phyloP scores from a whole-genome alignment of 2,797 vertebrate species.

The Distichodus sexfasciatus region DNA sequence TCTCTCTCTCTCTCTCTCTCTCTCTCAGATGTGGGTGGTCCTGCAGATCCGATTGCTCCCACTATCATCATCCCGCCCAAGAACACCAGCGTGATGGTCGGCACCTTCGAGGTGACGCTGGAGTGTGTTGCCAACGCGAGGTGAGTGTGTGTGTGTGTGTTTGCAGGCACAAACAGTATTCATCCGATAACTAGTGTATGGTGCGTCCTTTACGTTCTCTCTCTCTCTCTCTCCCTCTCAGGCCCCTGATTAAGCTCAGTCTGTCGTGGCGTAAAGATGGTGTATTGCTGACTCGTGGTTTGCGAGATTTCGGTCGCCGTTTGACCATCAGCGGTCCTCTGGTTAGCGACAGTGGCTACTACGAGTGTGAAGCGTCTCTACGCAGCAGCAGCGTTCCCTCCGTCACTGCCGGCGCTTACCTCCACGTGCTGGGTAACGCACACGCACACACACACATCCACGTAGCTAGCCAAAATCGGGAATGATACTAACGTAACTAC shows the following conservation, averaged over 20 bases:
- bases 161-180: slow-evolving; percentile 16
- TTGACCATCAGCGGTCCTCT: slow-evolving; percentile 85
- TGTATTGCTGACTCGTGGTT: slow-evolving; percentile 73
- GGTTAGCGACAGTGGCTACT: slow-evolving; percentile 84
- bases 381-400: slow-evolving; percentile 87
- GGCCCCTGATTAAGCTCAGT: slow-evolving; percentile 91
- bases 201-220: not conserved
- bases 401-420: slow-evolving; percentile 77
- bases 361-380: slow-evolving; percentile 89
- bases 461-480: too few relatives aligned
- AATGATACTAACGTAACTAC: too few relatives aligned
- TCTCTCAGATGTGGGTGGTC: slow-evolving; percentile 84
- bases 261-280: slow-evolving; percentile 92
- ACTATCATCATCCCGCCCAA: slow-evolving; percentile 89
- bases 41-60: slow-evolving; percentile 92
- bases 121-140: slow-evolving; percentile 96
- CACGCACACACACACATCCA: not conserved
- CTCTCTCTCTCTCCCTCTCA: slow-evolving; percentile 50
- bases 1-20: slow-evolving; percentile 16
- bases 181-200: not conserved
- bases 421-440: slow-evolving; percentile 85
- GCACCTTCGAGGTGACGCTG: slow-evolving; percentile 89
- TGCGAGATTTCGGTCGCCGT: slow-evolving; percentile 87
- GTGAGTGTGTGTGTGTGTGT: slow-evolving; percentile 57
- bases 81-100: slow-evolving; percentile 93